A percentile compares a stretch with the other conserved stretches of the same genome.
These are phyloP conservation scores for Psettodes erumei DNA, from an alignment of 2,113 vertebrate genomes.

Conservation along the genomic window DNA sequence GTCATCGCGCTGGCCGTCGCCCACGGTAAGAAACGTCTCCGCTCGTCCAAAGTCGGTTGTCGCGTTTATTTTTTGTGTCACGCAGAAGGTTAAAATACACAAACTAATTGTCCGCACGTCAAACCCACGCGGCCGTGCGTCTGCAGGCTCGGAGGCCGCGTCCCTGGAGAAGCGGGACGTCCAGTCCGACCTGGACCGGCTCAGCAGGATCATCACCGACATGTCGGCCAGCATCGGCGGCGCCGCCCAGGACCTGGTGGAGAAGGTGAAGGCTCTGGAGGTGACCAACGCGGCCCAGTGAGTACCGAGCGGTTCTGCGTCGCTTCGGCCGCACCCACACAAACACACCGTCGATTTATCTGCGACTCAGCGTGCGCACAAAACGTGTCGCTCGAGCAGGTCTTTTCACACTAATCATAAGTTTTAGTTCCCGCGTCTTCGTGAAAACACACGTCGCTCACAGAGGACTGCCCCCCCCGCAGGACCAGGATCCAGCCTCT, in stretches of 20 bases:
- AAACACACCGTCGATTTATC: too few relatives aligned
- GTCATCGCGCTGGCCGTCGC: conserved; percentile 63
- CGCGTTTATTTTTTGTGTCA: too few relatives aligned
- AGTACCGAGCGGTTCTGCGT: too few relatives aligned
- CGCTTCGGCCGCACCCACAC: too few relatives aligned
- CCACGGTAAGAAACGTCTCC: conserved; percentile 50
- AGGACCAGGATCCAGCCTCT: conserved; percentile 69
- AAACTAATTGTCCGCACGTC: neutral
- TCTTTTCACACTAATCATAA: too few relatives aligned
- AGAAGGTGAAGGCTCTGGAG: conserved; percentile 69
- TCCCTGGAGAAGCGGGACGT: conserved; percentile 71
- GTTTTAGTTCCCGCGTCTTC: neutral
- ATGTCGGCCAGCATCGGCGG: conserved; percentile 47
- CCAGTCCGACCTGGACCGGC: conserved; percentile 55
- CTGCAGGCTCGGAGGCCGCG: conserved; percentile 67
- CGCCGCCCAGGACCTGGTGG: conserved; percentile 60
- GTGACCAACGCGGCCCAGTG: conserved; percentile 74
- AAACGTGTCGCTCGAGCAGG: too few relatives aligned
- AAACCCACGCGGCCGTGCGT: neutral
- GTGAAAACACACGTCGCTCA: neutral
- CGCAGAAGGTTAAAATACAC: too few relatives aligned
- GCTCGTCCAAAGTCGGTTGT: too few relatives aligned
- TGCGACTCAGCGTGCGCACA: too few relatives aligned
- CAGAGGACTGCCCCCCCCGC: too few relatives aligned
- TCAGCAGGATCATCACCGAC: conserved; percentile 65